Conservation (phyloP, 2,888 invertebrate species). For the Archips crataeganus region DNA sequence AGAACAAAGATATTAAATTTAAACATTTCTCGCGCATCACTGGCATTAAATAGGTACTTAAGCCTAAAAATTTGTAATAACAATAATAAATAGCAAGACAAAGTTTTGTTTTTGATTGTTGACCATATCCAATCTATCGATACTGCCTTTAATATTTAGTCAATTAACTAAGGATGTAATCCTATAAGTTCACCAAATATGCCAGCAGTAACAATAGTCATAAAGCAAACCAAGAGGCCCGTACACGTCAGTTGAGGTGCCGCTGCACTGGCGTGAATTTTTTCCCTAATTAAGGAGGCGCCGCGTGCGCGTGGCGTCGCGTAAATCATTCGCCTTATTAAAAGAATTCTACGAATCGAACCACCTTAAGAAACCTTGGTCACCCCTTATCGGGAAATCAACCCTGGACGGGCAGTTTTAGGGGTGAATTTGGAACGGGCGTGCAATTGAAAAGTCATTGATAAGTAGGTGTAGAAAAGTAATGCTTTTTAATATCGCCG, state of each 20-base stretch:
- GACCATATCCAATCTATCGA: no score
- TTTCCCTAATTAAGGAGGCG: slow-evolving; percentile 76
- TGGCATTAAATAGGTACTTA: no score
- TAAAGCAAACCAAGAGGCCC: slow-evolving; percentile 31
- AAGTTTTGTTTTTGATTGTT: no score
- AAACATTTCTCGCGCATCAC: no score
- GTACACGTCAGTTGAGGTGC: slow-evolving; percentile 30
- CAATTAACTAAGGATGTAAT: no score
- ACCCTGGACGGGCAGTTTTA: slow-evolving; percentile 43
- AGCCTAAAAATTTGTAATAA: no score
- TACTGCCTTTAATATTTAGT: neutral
- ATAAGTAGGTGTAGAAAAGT: slow-evolving; percentile 54
- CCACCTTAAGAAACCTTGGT: slow-evolving; percentile 72
- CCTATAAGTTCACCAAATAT: no score
- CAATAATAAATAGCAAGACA: no score
- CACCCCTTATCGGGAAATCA: slow-evolving; percentile 36
- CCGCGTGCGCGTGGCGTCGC: slow-evolving; percentile 77
- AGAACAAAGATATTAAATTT: no score
- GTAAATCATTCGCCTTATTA: slow-evolving; percentile 84
- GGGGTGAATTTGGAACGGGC: slow-evolving; percentile 43
- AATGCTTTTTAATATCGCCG: slow-evolving; percentile 64
- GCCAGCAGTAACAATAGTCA: neutral
- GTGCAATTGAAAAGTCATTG: slow-evolving; percentile 49
- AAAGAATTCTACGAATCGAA: slow-evolving; percentile 81
- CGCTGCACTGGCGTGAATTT: slow-evolving; percentile 57